Evolutionary conservation across 2,888 invertebrate genomes (phyloP), one percentile per base, ranked within the genome.

Genomic region (Syrphus vitripennis): DNA sequence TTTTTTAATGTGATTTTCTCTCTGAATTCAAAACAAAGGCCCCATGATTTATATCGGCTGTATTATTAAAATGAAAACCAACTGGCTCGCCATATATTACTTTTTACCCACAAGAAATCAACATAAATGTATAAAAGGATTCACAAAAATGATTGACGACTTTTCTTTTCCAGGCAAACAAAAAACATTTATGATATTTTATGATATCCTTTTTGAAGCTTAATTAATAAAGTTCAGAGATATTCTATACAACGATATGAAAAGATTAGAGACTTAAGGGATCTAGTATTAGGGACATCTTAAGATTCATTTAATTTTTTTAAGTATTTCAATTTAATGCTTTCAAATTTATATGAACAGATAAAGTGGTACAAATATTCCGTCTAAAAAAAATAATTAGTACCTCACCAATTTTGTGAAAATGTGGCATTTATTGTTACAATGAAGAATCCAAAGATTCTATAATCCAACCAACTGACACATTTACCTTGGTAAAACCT

Each of bases 61-160:
- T 59, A 50, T 24, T 50, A 50, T 50, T 53, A 53, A n/a, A 53
- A 26, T 29, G 26, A 53, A 53, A 53, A 29, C 29, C 26, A 16
- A 53, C 53, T 26, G 50, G 14, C 26, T 53, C n/a, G 14, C n/a
- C 26, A 26, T 53, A 26, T 48, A 53, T 14, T 4, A 10, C 16
- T 19, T 57, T 57, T 37, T 21, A 59, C 59, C 21, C 59, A 37
- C 34, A 59, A 59, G 9, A 19, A 40, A 50, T 29, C 53, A 53
- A 40, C 34, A 59, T 37, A 59, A 59, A 37, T 24, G 37, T 59
- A 21, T 19, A 16, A 59, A 59, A 59, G 34, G 59, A 59, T 59
- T 59, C 34, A 59, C 21, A 10, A 9, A 21, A 61, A 57, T 57
- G 59, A 61, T 61, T 61, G 59, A 61, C 59, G 59, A 61, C 37